A percentile compares a stretch with the other conserved stretches of the same genome.
Conservation (phyloP, 2,888 invertebrate genomes). For the Dolomedes plantarius region DNA sequence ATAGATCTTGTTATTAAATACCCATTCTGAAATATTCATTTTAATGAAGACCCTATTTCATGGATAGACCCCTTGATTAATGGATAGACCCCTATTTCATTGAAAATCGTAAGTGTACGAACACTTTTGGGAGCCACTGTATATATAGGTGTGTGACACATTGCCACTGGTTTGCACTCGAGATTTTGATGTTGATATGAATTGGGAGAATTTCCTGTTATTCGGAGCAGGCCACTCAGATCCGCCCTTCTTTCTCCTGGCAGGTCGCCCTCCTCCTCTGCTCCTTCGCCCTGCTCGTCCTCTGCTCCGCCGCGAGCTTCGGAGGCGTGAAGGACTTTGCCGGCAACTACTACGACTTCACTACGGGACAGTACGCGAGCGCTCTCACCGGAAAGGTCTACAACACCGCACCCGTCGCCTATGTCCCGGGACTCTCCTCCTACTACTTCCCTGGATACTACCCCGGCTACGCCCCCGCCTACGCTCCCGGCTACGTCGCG, state of each 20-base stretch:
- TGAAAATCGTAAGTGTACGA: too few relatives aligned
- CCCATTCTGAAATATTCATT: too few relatives aligned
- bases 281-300: constrained; percentile 50
- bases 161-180: too few relatives aligned
- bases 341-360: constrained; percentile 73
- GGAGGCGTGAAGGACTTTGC: constrained; percentile 70
- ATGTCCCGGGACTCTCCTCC: not conserved
- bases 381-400: constrained; percentile 73
- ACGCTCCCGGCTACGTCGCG: not conserved
- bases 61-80: too few relatives aligned
- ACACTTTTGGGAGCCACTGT: too few relatives aligned
- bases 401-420: constrained; percentile 65
- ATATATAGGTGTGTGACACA: too few relatives aligned
- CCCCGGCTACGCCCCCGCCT: not conserved
- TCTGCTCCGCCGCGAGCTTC: constrained; percentile 56
- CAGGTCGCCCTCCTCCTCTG: constrained; percentile 48
- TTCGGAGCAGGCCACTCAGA: too few relatives aligned
- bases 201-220: too few relatives aligned
- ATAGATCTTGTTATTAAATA: too few relatives aligned
- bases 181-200: too few relatives aligned
- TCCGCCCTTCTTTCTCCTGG: not conserved
- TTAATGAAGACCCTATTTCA: too few relatives aligned
- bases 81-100: too few relatives aligned
- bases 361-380: constrained; percentile 72
- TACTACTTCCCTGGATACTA: not conserved